These are phyloP conservation scores for Phengaris alcon DNA, from an alignment of 2,888 invertebrate species.

Conservation along the genomic window DNA sequence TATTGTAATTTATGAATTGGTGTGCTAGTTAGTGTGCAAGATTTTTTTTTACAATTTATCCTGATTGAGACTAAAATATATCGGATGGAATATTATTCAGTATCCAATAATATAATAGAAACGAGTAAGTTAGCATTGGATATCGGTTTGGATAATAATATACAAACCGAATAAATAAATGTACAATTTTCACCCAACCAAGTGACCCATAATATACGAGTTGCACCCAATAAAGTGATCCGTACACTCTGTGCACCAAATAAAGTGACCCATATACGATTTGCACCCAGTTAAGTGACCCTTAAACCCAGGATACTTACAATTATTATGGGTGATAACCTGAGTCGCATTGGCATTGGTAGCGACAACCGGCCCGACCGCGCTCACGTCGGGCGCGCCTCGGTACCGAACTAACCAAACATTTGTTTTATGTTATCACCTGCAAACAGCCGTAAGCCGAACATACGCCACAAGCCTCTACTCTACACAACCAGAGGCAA, in stretches of 20 bases:
- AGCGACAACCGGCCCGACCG: constrained; percentile 46
- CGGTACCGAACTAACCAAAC: constrained; percentile 78
- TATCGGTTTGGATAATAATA: too few relatives aligned
- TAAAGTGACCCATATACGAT: background rate
- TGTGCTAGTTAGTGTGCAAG: too few relatives aligned
- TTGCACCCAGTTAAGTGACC: background rate
- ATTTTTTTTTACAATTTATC: too few relatives aligned
- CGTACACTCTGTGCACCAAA: background rate
- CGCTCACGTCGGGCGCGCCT: constrained; percentile 56
- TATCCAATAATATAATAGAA: too few relatives aligned
- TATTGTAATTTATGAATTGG: too few relatives aligned
- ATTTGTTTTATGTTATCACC: constrained; percentile 78
- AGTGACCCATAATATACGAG: background rate
- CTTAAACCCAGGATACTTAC: constrained; percentile 51
- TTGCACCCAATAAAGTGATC: background rate
- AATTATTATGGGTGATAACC: constrained; percentile 54
- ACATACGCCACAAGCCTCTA: constrained; percentile 67
- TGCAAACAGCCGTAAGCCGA: constrained; percentile 72
- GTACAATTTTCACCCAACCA: background rate
- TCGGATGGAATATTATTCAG: too few relatives aligned
- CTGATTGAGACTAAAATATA: too few relatives aligned
- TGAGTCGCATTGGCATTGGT: constrained; percentile 58
- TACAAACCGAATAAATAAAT: too few relatives aligned
- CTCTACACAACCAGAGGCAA: constrained; percentile 43
- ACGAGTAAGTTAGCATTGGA: too few relatives aligned